Conservation (phyloP, 2,888 invertebrate genomes). For the Yponomeuta evonymella region DNA sequence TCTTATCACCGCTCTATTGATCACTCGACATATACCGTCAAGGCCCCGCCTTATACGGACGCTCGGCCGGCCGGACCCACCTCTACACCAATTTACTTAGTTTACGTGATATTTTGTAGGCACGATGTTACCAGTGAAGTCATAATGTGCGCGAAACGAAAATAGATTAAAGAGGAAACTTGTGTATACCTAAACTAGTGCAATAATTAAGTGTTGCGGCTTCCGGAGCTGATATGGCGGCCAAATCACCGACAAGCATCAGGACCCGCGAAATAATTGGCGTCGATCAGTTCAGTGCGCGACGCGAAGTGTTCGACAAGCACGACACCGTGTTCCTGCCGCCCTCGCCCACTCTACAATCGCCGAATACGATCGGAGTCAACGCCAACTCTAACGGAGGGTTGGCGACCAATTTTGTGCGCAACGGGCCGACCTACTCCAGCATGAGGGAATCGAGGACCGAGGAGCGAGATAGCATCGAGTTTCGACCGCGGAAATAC, state of each 20-base stretch:
- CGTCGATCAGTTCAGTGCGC: constrained; percentile 68
- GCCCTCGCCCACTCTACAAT: constrained; percentile 45
- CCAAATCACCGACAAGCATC: constrained; percentile 70
- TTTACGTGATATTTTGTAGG: constrained; percentile 36
- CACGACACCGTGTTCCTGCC: constrained; percentile 71
- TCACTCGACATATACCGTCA: constrained; percentile 69
- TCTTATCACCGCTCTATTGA: constrained; percentile 73
- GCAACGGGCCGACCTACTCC: constrained; percentile 60
- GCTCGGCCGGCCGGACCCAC: constrained; percentile 47
- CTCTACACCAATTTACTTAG: constrained; percentile 64
- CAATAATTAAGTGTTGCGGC: constrained; percentile 73
- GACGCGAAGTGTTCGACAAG: constrained; percentile 70
- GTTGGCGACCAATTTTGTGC: constrained; percentile 66
- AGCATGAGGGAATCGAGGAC: constrained; percentile 65
- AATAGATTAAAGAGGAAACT: constrained; percentile 69
- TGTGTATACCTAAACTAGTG: constrained; percentile 38
- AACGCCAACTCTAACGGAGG: constrained; percentile 67
- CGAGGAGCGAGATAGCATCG: constrained; percentile 49
- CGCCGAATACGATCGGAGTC: constrained; percentile 49
- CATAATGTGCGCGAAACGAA: constrained; percentile 69
- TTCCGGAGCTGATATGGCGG: constrained; percentile 70
- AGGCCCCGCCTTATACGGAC: constrained; percentile 67
- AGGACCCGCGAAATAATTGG: constrained; percentile 71
- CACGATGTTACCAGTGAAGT: constrained; percentile 70
- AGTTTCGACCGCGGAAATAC: constrained; percentile 64